phyloP scores from a whole-genome alignment of 2,113 vertebrate species.

The Nothobranchius kuhntae region DNA sequence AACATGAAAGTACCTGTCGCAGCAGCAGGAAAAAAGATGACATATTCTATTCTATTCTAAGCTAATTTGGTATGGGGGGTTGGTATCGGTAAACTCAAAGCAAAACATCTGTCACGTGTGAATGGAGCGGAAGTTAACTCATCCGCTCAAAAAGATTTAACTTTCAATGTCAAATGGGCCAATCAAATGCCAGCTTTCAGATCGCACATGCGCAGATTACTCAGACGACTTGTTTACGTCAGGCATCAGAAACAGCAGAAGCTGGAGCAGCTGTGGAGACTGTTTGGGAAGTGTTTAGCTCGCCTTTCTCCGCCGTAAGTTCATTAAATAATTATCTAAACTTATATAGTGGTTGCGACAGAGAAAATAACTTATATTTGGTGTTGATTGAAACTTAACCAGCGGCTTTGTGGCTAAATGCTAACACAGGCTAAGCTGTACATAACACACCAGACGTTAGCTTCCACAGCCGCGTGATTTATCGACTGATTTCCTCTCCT shows the following conservation, averaged over 20 bases:
- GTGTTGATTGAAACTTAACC: not conserved
- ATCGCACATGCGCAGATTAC: slow-evolving; percentile 44
- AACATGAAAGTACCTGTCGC: no score
- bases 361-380: rapidly evolving
- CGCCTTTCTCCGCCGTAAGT: slow-evolving; percentile 43
- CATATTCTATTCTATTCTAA: no score
- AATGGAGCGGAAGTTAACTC: no score
- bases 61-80: no score
- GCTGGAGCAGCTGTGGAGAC: not conserved
- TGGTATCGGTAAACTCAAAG: no score
- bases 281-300: slow-evolving; percentile 3
- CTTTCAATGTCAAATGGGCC: slow-evolving; percentile 5
- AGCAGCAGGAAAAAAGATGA: no score
- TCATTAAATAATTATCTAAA: not conserved
- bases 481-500: not conserved
- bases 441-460: slow-evolving; percentile 15
- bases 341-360: not conserved
- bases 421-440: slow-evolving; percentile 15
- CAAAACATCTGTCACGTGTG: no score
- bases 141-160: no score
- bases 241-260: not conserved
- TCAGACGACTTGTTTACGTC: not conserved
- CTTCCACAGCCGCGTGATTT: slow-evolving; percentile 16
- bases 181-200: slow-evolving; percentile 10
- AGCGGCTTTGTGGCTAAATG: not conserved